These are phyloP conservation scores for Hirudinaria manillensis DNA, from an alignment of 2,888 invertebrate species.

Conservation along the genomic window DNA sequence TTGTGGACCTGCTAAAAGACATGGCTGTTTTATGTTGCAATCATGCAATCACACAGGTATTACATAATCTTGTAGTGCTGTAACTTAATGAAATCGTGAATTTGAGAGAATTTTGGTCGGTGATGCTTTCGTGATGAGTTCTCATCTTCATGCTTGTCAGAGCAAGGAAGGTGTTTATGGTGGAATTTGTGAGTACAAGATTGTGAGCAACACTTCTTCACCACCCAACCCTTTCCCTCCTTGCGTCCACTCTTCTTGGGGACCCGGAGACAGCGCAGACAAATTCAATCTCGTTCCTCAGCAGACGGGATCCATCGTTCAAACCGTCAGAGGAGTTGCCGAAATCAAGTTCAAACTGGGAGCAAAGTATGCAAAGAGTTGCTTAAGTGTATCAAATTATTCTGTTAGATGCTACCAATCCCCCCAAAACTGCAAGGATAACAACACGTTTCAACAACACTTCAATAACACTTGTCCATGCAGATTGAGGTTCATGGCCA, in stretches of 20 bases:
- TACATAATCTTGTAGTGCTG: no score
- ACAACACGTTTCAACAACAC: no score
- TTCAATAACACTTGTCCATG: no score
- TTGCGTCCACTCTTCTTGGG: constrained; percentile 53
- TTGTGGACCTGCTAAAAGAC: no score
- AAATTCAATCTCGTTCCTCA: constrained; percentile 50
- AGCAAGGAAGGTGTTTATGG: constrained; percentile 52
- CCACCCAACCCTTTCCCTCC: constrained; percentile 52
- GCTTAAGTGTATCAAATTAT: background rate
- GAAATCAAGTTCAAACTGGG: constrained; percentile 50
- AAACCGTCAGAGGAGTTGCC: constrained; percentile 48
- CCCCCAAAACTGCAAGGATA: no score
- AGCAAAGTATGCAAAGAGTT: constrained; percentile 36
- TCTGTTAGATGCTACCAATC: background rate
- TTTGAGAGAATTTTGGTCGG: background rate
- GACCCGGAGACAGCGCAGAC: constrained; percentile 49
- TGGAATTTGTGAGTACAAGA: constrained; percentile 54
- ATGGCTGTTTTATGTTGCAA: no score
- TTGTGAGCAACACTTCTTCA: constrained; percentile 47
- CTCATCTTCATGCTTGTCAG: background rate
- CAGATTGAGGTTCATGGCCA: constrained; percentile 52
- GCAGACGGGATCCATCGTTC: constrained; percentile 48
- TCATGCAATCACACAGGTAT: no score
- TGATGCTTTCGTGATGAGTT: background rate
- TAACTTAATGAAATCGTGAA: no score